phyloP scores from a whole-genome alignment of 1,140 invertebrate genomes.

The Dufourea novaeangliae region DNA sequence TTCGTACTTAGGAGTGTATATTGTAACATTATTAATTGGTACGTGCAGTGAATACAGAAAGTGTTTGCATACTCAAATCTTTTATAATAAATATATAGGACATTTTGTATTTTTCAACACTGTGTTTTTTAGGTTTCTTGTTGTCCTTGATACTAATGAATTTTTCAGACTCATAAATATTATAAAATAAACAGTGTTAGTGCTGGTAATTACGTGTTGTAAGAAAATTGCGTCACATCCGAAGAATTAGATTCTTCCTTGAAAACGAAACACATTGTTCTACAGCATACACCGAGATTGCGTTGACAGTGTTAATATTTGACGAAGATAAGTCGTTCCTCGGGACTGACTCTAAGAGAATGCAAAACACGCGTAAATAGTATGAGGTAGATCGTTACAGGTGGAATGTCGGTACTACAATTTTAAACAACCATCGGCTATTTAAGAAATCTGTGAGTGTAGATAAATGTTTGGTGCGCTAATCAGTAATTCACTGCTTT shows the following conservation, averaged over 20 bases:
- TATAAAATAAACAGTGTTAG: no score
- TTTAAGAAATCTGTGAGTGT: not conserved
- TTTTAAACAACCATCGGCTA: not conserved
- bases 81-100: no score
- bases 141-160: no score
- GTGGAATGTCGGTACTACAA: no score
- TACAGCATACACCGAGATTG: not conserved
- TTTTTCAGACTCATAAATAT: no score
- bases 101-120: no score
- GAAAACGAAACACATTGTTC: not conserved
- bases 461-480: no score
- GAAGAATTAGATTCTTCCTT: not conserved
- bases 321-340: conserved; percentile 40
- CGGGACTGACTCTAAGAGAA: not conserved
- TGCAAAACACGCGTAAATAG: conserved; percentile 31
- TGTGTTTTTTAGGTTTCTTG: no score
- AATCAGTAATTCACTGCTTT: no score
- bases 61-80: no score
- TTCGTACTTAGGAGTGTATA: conserved; percentile 1
- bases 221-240: not conserved
- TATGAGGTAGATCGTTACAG: not conserved
- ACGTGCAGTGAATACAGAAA: no score
- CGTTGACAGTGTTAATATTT: conserved; percentile 51
- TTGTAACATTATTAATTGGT: no score
- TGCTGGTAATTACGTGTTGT: not conserved